Evolutionary conservation across 2,797 vertebrate species (phyloP).

Genomic region (Eospalax fontanierii): DNA sequence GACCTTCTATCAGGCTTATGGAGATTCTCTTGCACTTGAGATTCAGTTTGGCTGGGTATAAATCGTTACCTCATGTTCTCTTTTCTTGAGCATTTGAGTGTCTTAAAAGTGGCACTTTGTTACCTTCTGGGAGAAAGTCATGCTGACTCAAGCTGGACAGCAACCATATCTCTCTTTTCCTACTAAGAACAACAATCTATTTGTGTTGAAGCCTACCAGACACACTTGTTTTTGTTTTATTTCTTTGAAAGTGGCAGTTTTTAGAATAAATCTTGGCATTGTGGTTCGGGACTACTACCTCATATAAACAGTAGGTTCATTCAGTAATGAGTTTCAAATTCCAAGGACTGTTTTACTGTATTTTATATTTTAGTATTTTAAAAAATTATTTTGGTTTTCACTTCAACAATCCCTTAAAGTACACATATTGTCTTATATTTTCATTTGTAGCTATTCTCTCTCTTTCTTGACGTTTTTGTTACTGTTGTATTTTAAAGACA

Average conservation of each 20-base stretch:
- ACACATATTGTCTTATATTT: not conserved
- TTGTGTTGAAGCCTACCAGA: not conserved
- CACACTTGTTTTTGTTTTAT: not conserved
- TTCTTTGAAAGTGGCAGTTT: not conserved
- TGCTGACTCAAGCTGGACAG: not conserved
- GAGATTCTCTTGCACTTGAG: not conserved
- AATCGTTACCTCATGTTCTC: not conserved
- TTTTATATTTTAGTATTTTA: not conserved
- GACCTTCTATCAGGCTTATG: not conserved
- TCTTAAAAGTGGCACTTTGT: not conserved
- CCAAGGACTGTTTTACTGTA: not conserved
- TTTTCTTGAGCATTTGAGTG: not conserved
- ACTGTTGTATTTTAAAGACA: not conserved
- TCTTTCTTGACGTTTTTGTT: not conserved
- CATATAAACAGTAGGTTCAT: not conserved
- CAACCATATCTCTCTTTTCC: not conserved
- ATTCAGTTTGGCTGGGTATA: not conserved
- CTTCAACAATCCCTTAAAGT: not conserved
- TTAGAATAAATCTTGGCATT: not conserved
- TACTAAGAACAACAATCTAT: not conserved
- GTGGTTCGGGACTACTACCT: not conserved
- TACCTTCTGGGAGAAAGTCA: not conserved
- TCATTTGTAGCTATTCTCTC: not conserved
- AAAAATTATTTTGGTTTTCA: constrained; percentile 16
- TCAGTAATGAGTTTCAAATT: not conserved